A percentile compares a stretch with the other conserved stretches of the same genome.
phyloP scores from a whole-genome alignment of 2,797 vertebrate genomes.

The Phrynocephalus vlangalii region DNA sequence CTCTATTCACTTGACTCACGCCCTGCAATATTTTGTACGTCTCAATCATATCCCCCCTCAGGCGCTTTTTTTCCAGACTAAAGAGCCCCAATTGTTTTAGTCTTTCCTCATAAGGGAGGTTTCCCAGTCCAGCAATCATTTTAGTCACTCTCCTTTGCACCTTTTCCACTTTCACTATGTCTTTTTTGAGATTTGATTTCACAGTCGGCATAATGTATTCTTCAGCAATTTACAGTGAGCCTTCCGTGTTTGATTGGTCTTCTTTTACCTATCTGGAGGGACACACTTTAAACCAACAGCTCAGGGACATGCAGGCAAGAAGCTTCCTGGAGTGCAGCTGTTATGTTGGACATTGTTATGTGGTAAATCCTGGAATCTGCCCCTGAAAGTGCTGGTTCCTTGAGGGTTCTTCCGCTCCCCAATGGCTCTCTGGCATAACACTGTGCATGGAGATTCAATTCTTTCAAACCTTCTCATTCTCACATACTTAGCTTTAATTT shows the following conservation, averaged over 20 bases:
- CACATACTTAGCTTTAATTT: no score
- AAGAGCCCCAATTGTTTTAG: no score
- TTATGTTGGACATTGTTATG: constrained; percentile 65
- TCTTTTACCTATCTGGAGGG: constrained; percentile 65
- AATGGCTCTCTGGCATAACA: constrained; percentile 32
- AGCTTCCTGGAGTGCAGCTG: constrained; percentile 79
- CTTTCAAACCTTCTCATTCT: no score
- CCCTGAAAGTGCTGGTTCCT: constrained; percentile 47
- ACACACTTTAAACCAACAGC: constrained; percentile 76
- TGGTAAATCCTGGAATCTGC: constrained; percentile 51
- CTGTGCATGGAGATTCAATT: background rate
- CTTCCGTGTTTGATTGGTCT: constrained; percentile 47
- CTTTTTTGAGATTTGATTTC: constrained; percentile 54
- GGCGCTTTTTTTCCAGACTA: no score
- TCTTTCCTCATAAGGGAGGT: no score
- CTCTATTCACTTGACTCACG: no score
- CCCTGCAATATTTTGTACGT: no score
- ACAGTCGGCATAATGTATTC: constrained; percentile 38
- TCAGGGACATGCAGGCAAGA: constrained; percentile 62
- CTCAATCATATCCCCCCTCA: no score
- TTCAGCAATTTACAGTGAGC: constrained; percentile 39
- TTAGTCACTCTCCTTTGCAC: no score
- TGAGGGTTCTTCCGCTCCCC: constrained; percentile 4
- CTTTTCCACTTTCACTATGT: no score
- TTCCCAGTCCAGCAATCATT: no score